These are phyloP conservation scores for Drosophila fulvimacula DNA, from an alignment of 2,888 invertebrate genomes.

Conservation along the genomic window DNA sequence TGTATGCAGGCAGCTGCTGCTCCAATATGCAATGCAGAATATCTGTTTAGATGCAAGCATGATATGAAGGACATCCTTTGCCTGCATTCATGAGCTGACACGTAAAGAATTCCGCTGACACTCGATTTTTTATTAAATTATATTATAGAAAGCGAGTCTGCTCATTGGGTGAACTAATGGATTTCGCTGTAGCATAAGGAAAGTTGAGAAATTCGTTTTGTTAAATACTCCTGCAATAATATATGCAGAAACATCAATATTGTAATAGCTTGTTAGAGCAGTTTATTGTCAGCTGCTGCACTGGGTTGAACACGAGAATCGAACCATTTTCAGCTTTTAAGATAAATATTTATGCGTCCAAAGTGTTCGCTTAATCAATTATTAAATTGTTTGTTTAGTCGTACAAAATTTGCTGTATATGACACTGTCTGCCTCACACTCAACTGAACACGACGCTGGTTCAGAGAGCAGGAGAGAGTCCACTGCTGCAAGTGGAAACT, in stretches of 20 bases:
- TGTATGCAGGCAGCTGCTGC: constrained; percentile 35
- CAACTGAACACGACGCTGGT: constrained; percentile 25
- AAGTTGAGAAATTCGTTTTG: neutral
- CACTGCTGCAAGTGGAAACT: constrained; percentile 1
- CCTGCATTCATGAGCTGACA: neutral
- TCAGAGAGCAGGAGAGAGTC: neutral
- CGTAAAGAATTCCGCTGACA: neutral
- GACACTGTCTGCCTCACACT: constrained; percentile 31
- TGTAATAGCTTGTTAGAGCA: constrained; percentile 2
- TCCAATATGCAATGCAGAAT: constrained; percentile 18
- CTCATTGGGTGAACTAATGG: too few species aligned
- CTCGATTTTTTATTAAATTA: neutral
- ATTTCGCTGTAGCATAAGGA: neutral
- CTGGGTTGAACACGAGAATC: neutral
- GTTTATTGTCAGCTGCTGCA: constrained; percentile 18
- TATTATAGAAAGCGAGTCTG: too few species aligned
- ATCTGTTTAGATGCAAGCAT: neutral
- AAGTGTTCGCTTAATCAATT: constrained; percentile 51
- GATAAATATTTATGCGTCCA: constrained; percentile 17
- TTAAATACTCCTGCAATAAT: too few species aligned
- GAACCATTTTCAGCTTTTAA: constrained; percentile 22
- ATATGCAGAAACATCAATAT: constrained; percentile 5
- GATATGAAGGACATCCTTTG: neutral
- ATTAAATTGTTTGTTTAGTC: constrained; percentile 59
- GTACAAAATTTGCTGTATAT: constrained; percentile 45